These are phyloP conservation scores for Ciconia nigra DNA, from an alignment of 2,797 vertebrate genomes.

Conservation along the genomic window DNA sequence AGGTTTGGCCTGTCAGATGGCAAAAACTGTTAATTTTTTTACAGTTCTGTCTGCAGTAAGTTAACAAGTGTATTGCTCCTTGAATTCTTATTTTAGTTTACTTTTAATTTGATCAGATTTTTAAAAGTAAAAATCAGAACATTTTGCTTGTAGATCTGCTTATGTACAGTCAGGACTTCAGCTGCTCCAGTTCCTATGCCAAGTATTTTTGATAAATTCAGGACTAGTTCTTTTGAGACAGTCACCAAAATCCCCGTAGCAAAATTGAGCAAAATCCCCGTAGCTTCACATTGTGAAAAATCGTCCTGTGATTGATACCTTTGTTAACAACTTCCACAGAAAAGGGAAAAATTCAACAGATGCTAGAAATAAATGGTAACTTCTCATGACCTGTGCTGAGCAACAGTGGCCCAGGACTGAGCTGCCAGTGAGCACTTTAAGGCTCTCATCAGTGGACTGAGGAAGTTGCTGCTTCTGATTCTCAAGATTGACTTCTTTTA, in stretches of 20 bases:
- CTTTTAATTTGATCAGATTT: background rate
- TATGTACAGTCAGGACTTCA: background rate
- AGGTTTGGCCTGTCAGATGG: background rate
- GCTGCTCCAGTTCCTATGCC: background rate
- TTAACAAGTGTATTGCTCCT: background rate
- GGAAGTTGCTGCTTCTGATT: background rate
- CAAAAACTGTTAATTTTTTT: background rate
- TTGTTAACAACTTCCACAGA: background rate
- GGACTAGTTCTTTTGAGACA: background rate
- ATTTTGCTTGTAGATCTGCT: background rate
- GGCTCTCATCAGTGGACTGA: background rate
- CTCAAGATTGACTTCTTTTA: background rate
- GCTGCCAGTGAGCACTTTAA: background rate
- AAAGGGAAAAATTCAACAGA: background rate
- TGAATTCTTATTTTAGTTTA: background rate
- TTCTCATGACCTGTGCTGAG: background rate
- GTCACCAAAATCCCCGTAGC: background rate
- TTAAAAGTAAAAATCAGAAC: background rate
- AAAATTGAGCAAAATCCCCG: background rate
- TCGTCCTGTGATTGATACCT: rapidly evolving
- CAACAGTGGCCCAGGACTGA: background rate
- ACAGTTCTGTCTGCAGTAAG: background rate
- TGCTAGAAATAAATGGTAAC: background rate
- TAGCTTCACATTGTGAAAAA: background rate
- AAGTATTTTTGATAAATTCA: background rate